phyloP scores from a whole-genome alignment of 2,888 invertebrate genomes.

The Nomada goodeniana region DNA sequence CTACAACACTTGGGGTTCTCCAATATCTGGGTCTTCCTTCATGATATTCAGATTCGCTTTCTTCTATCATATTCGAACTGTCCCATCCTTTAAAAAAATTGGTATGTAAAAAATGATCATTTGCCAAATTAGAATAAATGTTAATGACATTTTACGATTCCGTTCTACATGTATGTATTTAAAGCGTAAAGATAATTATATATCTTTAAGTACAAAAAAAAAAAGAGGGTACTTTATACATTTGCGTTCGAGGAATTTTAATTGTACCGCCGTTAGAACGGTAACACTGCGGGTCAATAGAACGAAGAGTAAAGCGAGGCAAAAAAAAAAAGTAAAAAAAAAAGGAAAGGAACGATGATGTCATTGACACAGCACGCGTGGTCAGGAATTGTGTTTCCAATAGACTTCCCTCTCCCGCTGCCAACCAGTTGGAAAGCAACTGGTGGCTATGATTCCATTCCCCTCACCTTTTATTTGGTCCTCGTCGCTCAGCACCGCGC shows the following conservation, averaged over 20 bases:
- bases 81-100: constrained; percentile 76
- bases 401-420: constrained; percentile 12
- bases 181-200: not conserved
- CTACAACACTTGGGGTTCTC: constrained; percentile 94
- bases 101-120: not conserved
- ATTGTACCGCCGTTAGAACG: not conserved
- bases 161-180: not conserved
- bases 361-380: constrained; percentile 46
- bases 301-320: not conserved
- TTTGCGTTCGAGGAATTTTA: constrained; percentile 1
- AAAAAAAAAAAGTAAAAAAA: not conserved
- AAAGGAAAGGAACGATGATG: constrained; percentile 24
- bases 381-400: constrained; percentile 37
- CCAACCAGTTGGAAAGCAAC: constrained; percentile 14
- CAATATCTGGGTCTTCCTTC: constrained; percentile 86
- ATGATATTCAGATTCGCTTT: constrained; percentile 75
- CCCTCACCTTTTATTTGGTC: constrained; percentile 82
- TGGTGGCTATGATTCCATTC: constrained; percentile 21
- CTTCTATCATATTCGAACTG: constrained; percentile 71
- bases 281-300: not conserved
- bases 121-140: not conserved
- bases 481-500: constrained; percentile 85
- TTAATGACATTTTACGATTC: not conserved
- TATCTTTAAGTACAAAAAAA: not conserved
- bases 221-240: not conserved